Evolutionary conservation across 1,140 invertebrate species (phyloP), one percentile per base, ranked within the genome.

Genomic region (Caerostris darwini): DNA sequence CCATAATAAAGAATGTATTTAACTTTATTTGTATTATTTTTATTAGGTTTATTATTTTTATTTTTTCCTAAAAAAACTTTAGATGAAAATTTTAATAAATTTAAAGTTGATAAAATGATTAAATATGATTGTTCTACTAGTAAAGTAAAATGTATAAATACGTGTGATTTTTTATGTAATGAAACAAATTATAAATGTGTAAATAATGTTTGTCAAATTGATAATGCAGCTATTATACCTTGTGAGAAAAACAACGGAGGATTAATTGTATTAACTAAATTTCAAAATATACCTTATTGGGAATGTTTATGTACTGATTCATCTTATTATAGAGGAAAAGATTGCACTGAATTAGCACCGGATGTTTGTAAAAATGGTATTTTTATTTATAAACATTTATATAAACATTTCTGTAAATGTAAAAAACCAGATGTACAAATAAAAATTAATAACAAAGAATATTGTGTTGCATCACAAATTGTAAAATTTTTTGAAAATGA

Each of bases 1-100:
- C 61, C 87, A 89, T 89, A 87, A 87, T 61, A 87, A 87, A 87
- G 58, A 71, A 89, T 89, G 87, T 89, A 89, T 71, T 4, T 89
- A n/a, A 71, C 87, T 89, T 89, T 89, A 89, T 69, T 89, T 56
- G n/a, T 71, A 19, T 71, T 64, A 54, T 89, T 89, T 89, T n/a
- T 69, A n/a, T 71, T 89, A 71, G 87, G 87, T 17, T 54, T 67
- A n/a, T n/a, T 89, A 7, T 89, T 89, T 89, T 57, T 89, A 69
- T 54, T 71, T 7, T 89, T 89, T 69, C 87, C 87, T 1, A 71
- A 71, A 57, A 89, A 14, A 89, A 14, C n/a, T n/a, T 7, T 8
- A 71, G 69, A 71, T n/a, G 64, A 67, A 89, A 71, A 89, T 69
- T 64, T 56, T 57, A 17, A 54, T 12, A 10, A 89, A 6, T 54